Conservation (phyloP, 2,888 invertebrate species). For the Mythimna impura region DNA sequence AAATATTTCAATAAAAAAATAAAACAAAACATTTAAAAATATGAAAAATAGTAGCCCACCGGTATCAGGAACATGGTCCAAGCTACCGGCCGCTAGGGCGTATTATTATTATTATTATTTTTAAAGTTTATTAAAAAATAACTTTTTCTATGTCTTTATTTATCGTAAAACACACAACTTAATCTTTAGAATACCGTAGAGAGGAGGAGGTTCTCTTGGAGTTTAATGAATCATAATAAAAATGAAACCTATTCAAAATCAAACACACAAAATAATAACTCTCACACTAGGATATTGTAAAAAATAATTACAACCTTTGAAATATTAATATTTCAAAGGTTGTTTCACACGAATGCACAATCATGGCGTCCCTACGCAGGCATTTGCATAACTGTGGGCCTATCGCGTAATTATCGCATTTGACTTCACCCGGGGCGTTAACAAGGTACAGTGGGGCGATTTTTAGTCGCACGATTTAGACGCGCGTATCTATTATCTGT, state of each 20-base stretch:
- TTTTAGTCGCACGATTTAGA: slow-evolving; percentile 43
- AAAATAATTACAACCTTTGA: slow-evolving; percentile 57
- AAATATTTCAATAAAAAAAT: too few species aligned
- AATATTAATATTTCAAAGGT: slow-evolving; percentile 59
- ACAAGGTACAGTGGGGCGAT: slow-evolving; percentile 59
- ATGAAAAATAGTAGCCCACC: too few species aligned
- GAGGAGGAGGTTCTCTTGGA: too few species aligned
- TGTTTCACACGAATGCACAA: slow-evolving; percentile 50
- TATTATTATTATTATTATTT: too few species aligned
- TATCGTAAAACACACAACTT: too few species aligned
- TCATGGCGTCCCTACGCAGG: slow-evolving; percentile 59
- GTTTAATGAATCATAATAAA: too few species aligned
- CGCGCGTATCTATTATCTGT: slow-evolving; percentile 14
- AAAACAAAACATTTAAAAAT: too few species aligned
- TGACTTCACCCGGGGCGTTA: slow-evolving; percentile 67
- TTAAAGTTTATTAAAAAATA: too few species aligned
- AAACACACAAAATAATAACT: background rate
- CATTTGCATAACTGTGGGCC: slow-evolving; percentile 71
- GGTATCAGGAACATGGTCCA: too few species aligned
- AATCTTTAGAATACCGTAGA: too few species aligned
- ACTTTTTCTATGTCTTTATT: too few species aligned
- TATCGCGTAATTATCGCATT: slow-evolving; percentile 77
- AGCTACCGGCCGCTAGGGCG: too few species aligned
- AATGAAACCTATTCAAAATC: background rate
- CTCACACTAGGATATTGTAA: slow-evolving; percentile 2